These are phyloP conservation scores for Carterocephalus palaemon DNA, from an alignment of 2,888 invertebrate genomes.

Conservation along the genomic window DNA sequence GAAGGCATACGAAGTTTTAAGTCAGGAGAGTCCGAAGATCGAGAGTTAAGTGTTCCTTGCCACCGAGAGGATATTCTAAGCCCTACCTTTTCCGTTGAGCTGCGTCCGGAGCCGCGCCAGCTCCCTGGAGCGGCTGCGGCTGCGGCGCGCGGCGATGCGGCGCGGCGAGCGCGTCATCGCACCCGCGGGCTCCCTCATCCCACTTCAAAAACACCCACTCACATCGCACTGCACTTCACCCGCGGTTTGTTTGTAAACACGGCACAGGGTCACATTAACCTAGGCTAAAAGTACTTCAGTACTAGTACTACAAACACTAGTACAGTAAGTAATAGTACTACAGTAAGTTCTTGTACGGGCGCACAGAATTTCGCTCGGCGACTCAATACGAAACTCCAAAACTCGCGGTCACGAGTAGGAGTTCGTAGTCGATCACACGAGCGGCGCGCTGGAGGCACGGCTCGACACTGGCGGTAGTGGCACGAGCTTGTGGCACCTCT, in stretches of 20 bases:
- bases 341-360: constrained; percentile 12
- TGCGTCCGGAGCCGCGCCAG: constrained; percentile 59
- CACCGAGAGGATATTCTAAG: not conserved
- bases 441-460: constrained; percentile 53
- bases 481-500: too few species aligned
- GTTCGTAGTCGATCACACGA: constrained; percentile 38
- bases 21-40: too few species aligned
- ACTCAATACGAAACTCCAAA: constrained; percentile 6
- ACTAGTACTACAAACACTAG: too few species aligned
- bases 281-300: too few species aligned
- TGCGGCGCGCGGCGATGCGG: constrained; percentile 56
- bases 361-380: too few species aligned
- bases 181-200: constrained; percentile 19
- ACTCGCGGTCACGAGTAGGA: constrained; percentile 4
- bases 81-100: constrained; percentile 64
- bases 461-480: constrained; percentile 46
- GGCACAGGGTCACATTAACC: too few species aligned
- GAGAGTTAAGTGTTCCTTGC: too few species aligned
- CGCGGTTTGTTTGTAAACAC: constrained; percentile 35
- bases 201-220: constrained; percentile 3
- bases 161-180: constrained; percentile 69
- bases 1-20: not conserved
- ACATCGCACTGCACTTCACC: constrained; percentile 25
- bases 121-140: constrained; percentile 61
- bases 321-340: too few species aligned